phyloP scores from a whole-genome alignment of 2,888 invertebrate genomes.

The Tricholauxania praeusta region DNA sequence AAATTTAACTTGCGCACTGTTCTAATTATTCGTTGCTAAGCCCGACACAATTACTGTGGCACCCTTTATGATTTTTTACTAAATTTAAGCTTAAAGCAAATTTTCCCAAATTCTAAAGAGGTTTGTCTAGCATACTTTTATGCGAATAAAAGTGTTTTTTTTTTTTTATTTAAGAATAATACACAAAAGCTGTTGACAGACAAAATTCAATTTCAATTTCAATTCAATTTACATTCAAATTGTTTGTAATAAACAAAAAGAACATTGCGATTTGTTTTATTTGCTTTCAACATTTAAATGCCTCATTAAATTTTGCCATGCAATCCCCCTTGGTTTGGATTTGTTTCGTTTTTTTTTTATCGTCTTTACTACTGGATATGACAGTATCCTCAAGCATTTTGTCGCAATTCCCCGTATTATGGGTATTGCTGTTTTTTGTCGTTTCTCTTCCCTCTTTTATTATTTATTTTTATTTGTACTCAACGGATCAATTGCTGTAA shows the following conservation, averaged over 20 bases:
- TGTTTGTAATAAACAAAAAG: constrained; percentile 4
- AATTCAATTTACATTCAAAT: constrained; percentile 14
- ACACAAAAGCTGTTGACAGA: too few relatives aligned
- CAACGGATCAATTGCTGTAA: constrained; percentile 27
- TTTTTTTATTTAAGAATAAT: too few relatives aligned
- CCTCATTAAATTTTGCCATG: constrained; percentile 11
- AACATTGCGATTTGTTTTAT: constrained; percentile 2
- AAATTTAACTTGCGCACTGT: too few relatives aligned
- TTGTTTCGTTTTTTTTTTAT: not conserved
- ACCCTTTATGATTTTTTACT: too few relatives aligned
- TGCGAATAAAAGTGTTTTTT: too few relatives aligned
- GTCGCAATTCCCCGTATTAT: not conserved
- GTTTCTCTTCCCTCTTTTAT: not conserved
- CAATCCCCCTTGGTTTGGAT: not conserved
- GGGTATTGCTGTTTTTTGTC: not conserved
- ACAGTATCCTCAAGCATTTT: not conserved
- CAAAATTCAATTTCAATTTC: not conserved
- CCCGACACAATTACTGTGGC: too few relatives aligned
- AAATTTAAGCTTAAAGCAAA: too few relatives aligned
- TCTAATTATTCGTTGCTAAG: too few relatives aligned
- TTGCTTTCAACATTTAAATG: constrained; percentile 8
- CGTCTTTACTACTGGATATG: not conserved
- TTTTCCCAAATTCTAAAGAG: too few relatives aligned
- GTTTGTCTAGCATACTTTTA: too few relatives aligned
- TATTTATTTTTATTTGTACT: constrained; percentile 22